Base-by-base conservation (phyloP, 2,888 invertebrate species). In the Trissolcus japonicus region DNA sequence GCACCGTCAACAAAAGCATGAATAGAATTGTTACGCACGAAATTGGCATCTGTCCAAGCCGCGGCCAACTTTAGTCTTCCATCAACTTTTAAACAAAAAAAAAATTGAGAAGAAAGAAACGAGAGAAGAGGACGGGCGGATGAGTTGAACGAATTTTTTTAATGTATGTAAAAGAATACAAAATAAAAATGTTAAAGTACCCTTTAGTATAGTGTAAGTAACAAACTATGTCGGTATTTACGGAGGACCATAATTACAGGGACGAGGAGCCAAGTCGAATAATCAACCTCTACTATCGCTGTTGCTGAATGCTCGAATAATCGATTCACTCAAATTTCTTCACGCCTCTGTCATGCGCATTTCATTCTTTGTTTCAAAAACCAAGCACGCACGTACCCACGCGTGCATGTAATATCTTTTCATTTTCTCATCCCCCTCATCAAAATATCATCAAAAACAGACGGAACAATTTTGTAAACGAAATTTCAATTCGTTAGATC, bases 301-400 rank as follows among this genome's bases (percentile, higher is more conserved):
- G 85, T 84, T 86, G 86, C 84, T 83, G 85, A 81, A 85, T 66
- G 54, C 82, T 81, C 82, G 82, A 87, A 86, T 86, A 86, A 88
- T 87, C 87, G 87, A 87, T 87, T 86, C 79, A 81, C 79, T 82
- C 82, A 84, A 84, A 85, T 85, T 85, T 82, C 83, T 79, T 82
- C 83, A 83, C 79, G 76, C 65, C 69, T 69, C 78, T 77, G 80
- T 81, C 85, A 84, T 83, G 85, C 84, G 85, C 85, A 79, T 71
- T 74, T 76, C 75, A 79, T 74, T 80, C 77, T 81, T 62, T 80
- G 72, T 80, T 79, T 77, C 66, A n/a, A 76, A 67, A 65, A 62
- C 35, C 71, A 56, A 62, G 60, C 53, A 76, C 71, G 68, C 65
- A 78, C 68, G 82, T 78, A 80, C 61, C n/a, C 79, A 76, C 73